Evolutionary conservation across 2,797 vertebrate species (phyloP), one percentile per base, ranked within the genome.

Genomic region (Chrysolophus pictus): DNA sequence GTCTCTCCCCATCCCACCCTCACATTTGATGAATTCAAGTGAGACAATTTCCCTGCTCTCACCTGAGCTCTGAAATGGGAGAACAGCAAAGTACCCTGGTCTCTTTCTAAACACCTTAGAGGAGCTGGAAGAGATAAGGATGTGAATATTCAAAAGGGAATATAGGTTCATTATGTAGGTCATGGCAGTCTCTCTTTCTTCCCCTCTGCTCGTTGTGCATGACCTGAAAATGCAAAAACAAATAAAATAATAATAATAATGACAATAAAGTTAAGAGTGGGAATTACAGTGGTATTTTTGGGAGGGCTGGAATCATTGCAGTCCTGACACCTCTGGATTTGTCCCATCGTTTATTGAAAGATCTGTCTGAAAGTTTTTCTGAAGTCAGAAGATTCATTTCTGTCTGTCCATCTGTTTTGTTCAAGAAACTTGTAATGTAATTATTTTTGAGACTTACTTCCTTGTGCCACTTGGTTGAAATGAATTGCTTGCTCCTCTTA

Each of bases 201-300:
- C 13, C 6, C 7, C 8, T 11, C 7, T 0, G 2, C 17, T 65
- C 41, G 6, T 78, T 51, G 1, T 13, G 18, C 13, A 16, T 51
- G 23, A 46, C 26, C 49, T 71, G 31, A 67, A 58, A 70, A 83
- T 22, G 35, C 23, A 11, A 6, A 3, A 4, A 29, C 13, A 49
- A 49, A 26, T 23, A 46, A 21, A 46, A 46, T 49, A 26, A 49
- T 49, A 49, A 26, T 26, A 26, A 26, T 14, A 13, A 24, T 49
- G 24, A 49, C 24, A 46, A 24, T 22, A 23, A 44, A 23, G 31
- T 0, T 69, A 39, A 37, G 51, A 77, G 19, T 69, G 35, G 31
- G 41, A 77, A 19, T 39, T 62, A 33, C 19, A 17, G 0, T 6
- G 8, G 22, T 51, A 8, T 49, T 91, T 84, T 67, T 67, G 35